Evolutionary conservation across 2,113 vertebrate species (phyloP).

Genomic region (Motacilla alba): DNA sequence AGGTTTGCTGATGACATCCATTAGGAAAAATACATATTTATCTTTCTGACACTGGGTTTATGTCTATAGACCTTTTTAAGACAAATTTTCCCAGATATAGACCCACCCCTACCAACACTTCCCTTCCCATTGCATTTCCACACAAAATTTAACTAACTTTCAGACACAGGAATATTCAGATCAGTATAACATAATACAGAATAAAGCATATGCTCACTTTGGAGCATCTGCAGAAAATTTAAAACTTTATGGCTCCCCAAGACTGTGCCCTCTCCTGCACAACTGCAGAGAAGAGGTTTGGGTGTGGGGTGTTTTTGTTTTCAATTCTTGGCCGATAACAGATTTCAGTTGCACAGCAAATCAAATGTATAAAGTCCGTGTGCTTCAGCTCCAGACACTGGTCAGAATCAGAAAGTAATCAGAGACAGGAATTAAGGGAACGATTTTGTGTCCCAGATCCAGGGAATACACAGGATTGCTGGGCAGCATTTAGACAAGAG

Average conservation of each 20-base stretch:
- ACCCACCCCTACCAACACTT: fast-evolving
- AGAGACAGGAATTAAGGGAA: constrained; percentile 47
- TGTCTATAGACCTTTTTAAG: neutral
- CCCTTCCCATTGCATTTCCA: neutral
- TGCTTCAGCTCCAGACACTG: neutral
- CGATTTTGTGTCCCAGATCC: constrained; percentile 18
- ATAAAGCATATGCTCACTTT: neutral
- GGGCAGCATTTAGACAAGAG: neutral
- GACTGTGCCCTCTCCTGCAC: neutral
- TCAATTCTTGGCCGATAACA: neutral
- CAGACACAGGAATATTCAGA: neutral
- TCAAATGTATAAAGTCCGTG: neutral
- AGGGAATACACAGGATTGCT: neutral
- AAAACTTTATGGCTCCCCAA: neutral
- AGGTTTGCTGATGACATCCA: neutral
- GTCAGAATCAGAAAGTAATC: constrained; percentile 28
- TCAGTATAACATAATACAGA: neutral
- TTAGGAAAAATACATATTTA: neutral
- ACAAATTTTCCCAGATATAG: neutral
- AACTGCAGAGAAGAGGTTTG: neutral
- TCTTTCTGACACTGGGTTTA: neutral
- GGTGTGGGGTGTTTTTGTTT: neutral
- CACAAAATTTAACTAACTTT: neutral
- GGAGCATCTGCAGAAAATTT: neutral
- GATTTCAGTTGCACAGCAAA: neutral